Evolutionary conservation across 92 coral and sea anemone species (phyloP).

Genomic region (Palythoa caribaeorum): DNA sequence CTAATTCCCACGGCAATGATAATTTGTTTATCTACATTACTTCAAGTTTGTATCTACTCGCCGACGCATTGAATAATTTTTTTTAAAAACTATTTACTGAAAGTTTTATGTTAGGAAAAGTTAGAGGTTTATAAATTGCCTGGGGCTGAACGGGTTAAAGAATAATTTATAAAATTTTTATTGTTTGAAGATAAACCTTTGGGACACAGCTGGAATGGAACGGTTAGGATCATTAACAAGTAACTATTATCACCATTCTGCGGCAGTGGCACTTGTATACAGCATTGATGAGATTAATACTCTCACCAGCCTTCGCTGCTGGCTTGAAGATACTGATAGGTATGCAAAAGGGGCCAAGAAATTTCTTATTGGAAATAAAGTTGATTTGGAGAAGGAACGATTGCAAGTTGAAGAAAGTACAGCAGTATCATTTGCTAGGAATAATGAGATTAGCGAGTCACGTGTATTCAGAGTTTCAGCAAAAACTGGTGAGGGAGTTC

Average conservation of each 20-base stretch:
- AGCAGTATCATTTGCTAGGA: slow-evolving; percentile 64
- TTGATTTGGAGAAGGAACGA: slow-evolving; percentile 81
- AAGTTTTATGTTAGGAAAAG: too few relatives aligned
- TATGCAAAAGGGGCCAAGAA: slow-evolving; percentile 79
- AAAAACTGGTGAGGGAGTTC: slow-evolving; percentile 88
- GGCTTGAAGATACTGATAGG: slow-evolving; percentile 80
- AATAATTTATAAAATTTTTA: neutral
- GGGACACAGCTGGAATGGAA: slow-evolving; percentile 99
- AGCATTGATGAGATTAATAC: slow-evolving; percentile 83
- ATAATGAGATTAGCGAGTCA: slow-evolving; percentile 56
- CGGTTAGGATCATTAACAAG: slow-evolving; percentile 94
- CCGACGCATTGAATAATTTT: too few relatives aligned
- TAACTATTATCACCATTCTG: slow-evolving; percentile 87
- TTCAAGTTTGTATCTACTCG: too few relatives aligned
- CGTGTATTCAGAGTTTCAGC: slow-evolving; percentile 80
- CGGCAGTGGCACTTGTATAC: slow-evolving; percentile 81
- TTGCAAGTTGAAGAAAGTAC: slow-evolving; percentile 67
- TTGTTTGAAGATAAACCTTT: slow-evolving; percentile 78
- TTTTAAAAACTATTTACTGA: too few relatives aligned
- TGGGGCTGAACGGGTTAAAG: too few relatives aligned
- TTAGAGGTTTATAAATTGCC: too few relatives aligned
- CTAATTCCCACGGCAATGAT: too few relatives aligned
- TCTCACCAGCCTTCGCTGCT: slow-evolving; percentile 68
- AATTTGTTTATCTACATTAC: too few relatives aligned
- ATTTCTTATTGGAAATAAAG: slow-evolving; percentile 91